Evolutionary conservation across 1,140 invertebrate genomes (phyloP).

Genomic region (Tetraneura akinire): DNA sequence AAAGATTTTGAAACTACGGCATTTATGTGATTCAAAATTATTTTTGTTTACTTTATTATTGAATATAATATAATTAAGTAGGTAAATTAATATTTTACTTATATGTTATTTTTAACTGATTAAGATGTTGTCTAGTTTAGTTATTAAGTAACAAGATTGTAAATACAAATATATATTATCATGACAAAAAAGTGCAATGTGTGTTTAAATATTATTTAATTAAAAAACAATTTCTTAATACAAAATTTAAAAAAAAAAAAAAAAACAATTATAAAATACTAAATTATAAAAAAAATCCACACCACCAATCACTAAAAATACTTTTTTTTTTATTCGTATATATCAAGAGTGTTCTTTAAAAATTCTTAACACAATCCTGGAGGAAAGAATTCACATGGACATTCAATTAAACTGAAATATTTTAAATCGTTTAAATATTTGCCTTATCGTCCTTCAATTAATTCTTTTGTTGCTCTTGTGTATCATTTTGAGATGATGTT

Average conservation of each 20-base stretch:
- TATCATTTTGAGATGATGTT: slow-evolving; percentile 15
- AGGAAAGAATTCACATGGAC: background rate
- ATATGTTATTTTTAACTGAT: slow-evolving; percentile 46
- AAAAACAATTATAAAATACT: background rate
- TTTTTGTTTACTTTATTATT: slow-evolving; percentile 21
- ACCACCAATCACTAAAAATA: slow-evolving; percentile 1
- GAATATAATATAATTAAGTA: slow-evolving; percentile 25
- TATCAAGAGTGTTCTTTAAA: background rate
- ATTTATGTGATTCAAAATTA: slow-evolving; percentile 44
- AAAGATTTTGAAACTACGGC: slow-evolving; percentile 34
- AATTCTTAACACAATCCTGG: slow-evolving; percentile 28
- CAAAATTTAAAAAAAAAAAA: slow-evolving; percentile 24
- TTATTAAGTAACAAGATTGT: slow-evolving; percentile 29
- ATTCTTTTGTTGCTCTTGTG: slow-evolving; percentile 22
- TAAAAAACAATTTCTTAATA: background rate
- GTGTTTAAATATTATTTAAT: background rate
- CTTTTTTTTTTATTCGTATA: background rate
- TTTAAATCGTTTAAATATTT: background rate
- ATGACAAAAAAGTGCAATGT: slow-evolving; percentile 1
- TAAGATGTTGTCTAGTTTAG: slow-evolving; percentile 42
- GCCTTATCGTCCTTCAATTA: background rate
- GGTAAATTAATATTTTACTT: background rate
- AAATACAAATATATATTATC: slow-evolving; percentile 47
- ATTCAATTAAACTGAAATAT: background rate
- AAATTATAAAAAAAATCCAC: background rate